Conservation (phyloP, 2,113 vertebrate species). For the Pyrgilauda ruficollis region DNA sequence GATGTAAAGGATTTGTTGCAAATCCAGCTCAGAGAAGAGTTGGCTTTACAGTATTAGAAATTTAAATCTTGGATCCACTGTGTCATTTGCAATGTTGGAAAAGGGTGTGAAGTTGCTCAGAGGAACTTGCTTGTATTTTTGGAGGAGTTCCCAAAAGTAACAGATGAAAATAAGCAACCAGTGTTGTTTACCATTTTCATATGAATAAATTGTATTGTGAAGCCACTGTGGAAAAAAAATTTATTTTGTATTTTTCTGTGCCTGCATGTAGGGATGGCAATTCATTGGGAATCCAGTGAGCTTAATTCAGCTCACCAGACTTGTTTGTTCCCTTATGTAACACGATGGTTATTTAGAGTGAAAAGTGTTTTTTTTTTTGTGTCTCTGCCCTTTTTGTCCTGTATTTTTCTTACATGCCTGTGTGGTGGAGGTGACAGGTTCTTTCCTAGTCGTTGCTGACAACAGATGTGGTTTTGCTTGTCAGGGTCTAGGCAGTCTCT, state of each 20-base stretch:
- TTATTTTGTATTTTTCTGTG: neutral
- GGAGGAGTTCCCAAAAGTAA: neutral
- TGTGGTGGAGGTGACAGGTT: neutral
- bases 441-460: neutral
- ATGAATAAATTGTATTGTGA: neutral
- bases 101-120: neutral
- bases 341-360: neutral
- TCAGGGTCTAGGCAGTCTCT: neutral
- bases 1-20: constrained; percentile 48
- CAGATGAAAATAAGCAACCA: neutral
- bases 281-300: neutral
- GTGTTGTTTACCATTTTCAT: neutral
- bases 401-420: neutral
- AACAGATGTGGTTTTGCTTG: neutral
- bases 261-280: neutral
- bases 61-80: neutral
- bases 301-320: neutral
- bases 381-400: neutral
- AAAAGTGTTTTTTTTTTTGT: neutral
- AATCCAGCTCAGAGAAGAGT: constrained; percentile 29
- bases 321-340: neutral
- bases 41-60: constrained; percentile 13
- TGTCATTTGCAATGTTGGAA: neutral
- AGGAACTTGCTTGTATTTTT: neutral
- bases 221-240: neutral